Evolutionary conservation across 2,113 vertebrate genomes (phyloP).

Genomic region (Todiramphus saurophagus): DNA sequence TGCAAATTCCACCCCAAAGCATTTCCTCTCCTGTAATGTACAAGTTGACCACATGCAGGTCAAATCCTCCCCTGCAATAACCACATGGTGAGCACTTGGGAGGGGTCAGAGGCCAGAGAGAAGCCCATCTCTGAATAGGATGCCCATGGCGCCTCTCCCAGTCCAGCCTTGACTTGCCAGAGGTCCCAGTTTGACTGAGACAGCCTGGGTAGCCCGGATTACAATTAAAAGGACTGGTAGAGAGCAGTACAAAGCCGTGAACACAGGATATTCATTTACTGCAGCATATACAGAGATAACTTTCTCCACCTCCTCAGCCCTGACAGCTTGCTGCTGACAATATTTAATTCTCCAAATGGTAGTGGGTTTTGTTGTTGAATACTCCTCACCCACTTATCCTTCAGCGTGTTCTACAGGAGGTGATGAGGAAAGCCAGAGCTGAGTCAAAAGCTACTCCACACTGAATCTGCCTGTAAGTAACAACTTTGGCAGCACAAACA

Average conservation of each 20-base stretch:
- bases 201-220: not conserved
- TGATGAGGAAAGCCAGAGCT: not conserved
- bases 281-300: not conserved
- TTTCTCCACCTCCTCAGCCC: not conserved
- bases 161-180: not conserved
- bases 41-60: not conserved
- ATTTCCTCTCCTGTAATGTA: not conserved
- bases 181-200: not conserved
- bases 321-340: not conserved
- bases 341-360: not conserved
- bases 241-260: not conserved
- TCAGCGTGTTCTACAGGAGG: not conserved
- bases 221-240: not conserved
- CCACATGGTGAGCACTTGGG: not conserved
- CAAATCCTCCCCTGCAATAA: not conserved
- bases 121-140: not conserved
- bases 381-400: not conserved
- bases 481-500: not conserved
- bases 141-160: not conserved
- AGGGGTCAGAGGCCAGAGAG: not conserved
- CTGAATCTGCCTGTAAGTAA: not conserved
- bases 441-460: not conserved
- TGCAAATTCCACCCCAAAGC: not conserved
- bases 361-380: not conserved
- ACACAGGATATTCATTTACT: not conserved